Evolutionary conservation across 64 coral and sea anemone genomes (phyloP).

Genomic region (Pocillopora verrucosa): DNA sequence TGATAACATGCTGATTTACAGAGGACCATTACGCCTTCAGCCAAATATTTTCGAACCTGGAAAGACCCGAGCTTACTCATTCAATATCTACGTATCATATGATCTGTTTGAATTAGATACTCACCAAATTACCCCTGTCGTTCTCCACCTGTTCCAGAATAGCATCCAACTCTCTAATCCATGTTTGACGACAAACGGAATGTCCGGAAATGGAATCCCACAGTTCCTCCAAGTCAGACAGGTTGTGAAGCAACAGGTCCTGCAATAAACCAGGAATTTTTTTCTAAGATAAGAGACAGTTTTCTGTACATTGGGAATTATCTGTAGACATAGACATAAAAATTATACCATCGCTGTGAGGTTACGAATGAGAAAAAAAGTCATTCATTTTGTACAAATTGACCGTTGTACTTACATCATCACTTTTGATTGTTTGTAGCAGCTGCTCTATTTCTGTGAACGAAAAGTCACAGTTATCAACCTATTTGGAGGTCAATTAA

Average conservation of each 20-base stretch:
- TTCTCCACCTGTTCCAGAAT: conserved; percentile 74
- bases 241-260: conserved; percentile 73
- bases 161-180: conserved; percentile 65
- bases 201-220: conserved; percentile 77
- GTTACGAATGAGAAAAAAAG: too few species aligned
- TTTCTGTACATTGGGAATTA: too few species aligned
- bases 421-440: conserved; percentile 62
- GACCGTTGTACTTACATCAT: conserved; percentile 60
- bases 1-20: too few species aligned
- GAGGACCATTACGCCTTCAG: too few species aligned
- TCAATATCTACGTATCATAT: too few species aligned
- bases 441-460: conserved; percentile 72
- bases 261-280: not conserved
- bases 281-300: not conserved
- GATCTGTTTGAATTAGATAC: not conserved
- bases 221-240: conserved; percentile 69
- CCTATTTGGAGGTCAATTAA: too few species aligned
- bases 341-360: not conserved
- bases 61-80: too few species aligned
- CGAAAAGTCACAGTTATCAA: not conserved
- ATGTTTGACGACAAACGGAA: conserved; percentile 67
- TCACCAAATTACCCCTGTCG: conserved; percentile 82
- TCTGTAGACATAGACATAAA: not conserved
- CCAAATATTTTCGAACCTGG: too few species aligned
- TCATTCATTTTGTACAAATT: too few species aligned